phyloP scores from a whole-genome alignment of 2,797 vertebrate species.

The Chelon auratus region DNA sequence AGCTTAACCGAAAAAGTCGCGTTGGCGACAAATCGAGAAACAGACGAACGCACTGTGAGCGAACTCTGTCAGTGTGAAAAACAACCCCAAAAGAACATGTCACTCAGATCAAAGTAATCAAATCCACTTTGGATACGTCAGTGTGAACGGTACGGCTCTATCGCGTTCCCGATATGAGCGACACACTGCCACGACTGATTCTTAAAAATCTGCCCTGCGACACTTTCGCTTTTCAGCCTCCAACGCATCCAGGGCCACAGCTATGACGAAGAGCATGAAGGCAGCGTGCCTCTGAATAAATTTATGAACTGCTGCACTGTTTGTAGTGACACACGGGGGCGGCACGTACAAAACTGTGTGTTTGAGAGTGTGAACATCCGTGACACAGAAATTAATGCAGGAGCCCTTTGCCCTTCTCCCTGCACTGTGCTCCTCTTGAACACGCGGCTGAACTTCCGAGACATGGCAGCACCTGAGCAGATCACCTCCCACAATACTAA shows the following conservation, averaged over 20 bases:
- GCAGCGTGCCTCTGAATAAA: slow-evolving; percentile 24
- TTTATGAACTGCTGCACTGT: neutral
- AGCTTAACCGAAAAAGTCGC: neutral
- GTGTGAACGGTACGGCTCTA: neutral
- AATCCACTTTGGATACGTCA: slow-evolving; percentile 2
- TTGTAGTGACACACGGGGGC: neutral
- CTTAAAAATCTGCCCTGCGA: neutral
- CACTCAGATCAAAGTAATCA: neutral
- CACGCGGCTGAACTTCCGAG: neutral
- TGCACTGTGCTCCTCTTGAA: slow-evolving; percentile 11
- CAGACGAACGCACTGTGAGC: neutral
- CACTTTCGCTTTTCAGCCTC: neutral
- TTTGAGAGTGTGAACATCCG: neutral
- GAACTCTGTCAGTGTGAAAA: neutral
- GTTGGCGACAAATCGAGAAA: neutral
- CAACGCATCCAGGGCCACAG: neutral
- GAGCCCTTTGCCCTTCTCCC: slow-evolving; percentile 8
- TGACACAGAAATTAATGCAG: slow-evolving; percentile 14
- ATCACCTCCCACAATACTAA: slow-evolving; percentile 10
- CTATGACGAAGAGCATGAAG: neutral
- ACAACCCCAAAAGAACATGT: neutral
- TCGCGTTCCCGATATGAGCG: neutral
- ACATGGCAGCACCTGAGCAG: neutral
- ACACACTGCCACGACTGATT: neutral
- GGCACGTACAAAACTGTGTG: slow-evolving; percentile 3